A percentile compares a stretch with the other conserved stretches of the same genome.
Conservation (phyloP, 1,140 invertebrate genomes). For the Rhagoletis pomonella region DNA sequence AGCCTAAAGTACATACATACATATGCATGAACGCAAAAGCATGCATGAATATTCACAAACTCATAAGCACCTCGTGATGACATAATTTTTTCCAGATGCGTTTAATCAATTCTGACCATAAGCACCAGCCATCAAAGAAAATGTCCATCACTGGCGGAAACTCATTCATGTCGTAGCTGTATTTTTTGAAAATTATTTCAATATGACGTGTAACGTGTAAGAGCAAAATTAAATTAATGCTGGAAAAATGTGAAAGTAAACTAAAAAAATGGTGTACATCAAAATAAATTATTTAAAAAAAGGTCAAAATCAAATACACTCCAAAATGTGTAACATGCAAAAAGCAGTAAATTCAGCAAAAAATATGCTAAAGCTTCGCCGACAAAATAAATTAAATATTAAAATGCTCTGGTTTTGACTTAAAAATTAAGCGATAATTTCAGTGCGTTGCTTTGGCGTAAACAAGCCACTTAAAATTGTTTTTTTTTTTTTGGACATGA, state of each 20-base stretch:
- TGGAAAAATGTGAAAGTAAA: neutral
- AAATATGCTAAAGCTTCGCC: neutral
- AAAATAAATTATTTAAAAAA: neutral
- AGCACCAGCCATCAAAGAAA: neutral
- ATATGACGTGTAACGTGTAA: slow-evolving; percentile 17
- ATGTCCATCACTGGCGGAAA: neutral
- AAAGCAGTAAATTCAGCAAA: neutral
- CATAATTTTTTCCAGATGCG: slow-evolving; percentile 4
- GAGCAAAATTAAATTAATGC: neutral
- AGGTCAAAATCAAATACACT: neutral
- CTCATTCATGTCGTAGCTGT: neutral
- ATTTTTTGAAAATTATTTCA: neutral
- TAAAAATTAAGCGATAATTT: neutral
- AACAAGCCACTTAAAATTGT: too few species aligned
- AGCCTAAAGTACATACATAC: too few species aligned
- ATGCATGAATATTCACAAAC: too few species aligned
- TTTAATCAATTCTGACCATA: slow-evolving; percentile 20
- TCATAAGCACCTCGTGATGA: too few species aligned
- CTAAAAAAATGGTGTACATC: neutral
- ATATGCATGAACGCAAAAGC: too few species aligned
- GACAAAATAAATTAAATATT: slow-evolving; percentile 1
- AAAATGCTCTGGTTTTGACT: neutral
- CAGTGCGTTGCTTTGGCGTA: neutral
- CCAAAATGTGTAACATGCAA: neutral
- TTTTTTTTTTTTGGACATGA: too few species aligned